Conservation (phyloP, 2,888 invertebrate species). For the Latheticus oryzae region DNA sequence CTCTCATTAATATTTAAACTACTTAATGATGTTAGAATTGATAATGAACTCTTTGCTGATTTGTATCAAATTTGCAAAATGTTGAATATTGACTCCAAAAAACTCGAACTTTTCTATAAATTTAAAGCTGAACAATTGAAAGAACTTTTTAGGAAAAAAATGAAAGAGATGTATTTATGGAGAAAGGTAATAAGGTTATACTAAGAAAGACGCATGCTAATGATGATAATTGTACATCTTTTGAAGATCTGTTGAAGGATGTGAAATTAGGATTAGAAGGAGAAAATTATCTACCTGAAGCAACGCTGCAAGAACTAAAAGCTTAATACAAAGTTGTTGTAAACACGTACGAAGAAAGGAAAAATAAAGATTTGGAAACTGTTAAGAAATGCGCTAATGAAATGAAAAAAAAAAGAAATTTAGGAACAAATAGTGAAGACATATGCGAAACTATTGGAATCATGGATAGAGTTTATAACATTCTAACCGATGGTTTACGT, state of each 20-base stretch:
- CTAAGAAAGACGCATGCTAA: neutral
- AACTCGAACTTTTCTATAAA: conserved; percentile 14
- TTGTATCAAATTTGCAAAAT: conserved; percentile 10
- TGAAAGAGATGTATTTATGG: conserved; percentile 1
- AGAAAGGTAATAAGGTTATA: neutral
- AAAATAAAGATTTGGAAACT: no score
- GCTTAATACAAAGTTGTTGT: conserved; percentile 4
- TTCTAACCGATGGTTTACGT: conserved; percentile 2
- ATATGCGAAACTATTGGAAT: conserved; percentile 16
- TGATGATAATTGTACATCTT: neutral
- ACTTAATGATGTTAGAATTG: no score
- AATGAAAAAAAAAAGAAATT: neutral
- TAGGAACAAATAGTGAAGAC: conserved; percentile 2
- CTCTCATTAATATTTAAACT: no score
- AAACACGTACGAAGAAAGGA: conserved; percentile 10
- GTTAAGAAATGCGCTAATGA: no score
- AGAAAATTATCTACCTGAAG: conserved; percentile 1
- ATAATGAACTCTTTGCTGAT: conserved; percentile 6
- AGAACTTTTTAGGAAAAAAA: conserved; percentile 2
- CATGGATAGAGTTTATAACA: conserved; percentile 6
- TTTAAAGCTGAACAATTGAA: neutral
- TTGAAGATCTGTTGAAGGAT: conserved; percentile 7
- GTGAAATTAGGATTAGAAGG: conserved; percentile 13
- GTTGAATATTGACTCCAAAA: conserved; percentile 3
- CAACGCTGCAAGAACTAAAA: conserved; percentile 4